Conservation (phyloP, 2,797 vertebrate species). For the Microctenopoma lineatum region DNA sequence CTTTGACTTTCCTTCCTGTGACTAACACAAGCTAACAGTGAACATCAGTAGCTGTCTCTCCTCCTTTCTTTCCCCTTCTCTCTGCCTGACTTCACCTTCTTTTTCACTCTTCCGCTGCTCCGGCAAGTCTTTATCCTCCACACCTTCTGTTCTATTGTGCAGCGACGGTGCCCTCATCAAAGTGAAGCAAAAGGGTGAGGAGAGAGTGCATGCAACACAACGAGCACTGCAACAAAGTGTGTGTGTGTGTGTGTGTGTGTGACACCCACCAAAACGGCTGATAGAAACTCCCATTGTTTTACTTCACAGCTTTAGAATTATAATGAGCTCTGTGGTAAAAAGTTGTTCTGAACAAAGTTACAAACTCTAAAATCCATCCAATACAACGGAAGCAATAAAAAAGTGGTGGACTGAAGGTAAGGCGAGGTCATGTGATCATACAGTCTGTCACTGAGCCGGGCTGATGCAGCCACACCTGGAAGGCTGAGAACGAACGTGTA, state of each 20-base stretch:
- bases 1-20: too few species aligned
- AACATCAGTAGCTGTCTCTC: slow-evolving; percentile 32
- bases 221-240: slow-evolving; percentile 29
- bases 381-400: neutral
- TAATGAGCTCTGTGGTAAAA: slow-evolving; percentile 31
- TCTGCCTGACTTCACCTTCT: slow-evolving; percentile 26
- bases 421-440: too few species aligned
- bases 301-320: slow-evolving; percentile 24
- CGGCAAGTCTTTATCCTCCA: slow-evolving; percentile 68
- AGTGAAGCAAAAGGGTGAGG: slow-evolving; percentile 69
- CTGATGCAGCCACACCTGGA: too few species aligned
- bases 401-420: too few species aligned
- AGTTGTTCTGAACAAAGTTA: neutral
- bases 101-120: slow-evolving; percentile 27
- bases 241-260: slow-evolving; percentile 21
- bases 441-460: too few species aligned
- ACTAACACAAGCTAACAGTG: neutral
- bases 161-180: slow-evolving; percentile 68
- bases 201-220: slow-evolving; percentile 47
- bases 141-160: slow-evolving; percentile 71
- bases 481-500: too few species aligned
- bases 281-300: slow-evolving; percentile 38
- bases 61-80: slow-evolving; percentile 7
- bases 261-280: slow-evolving; percentile 18
- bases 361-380: neutral